A percentile compares a stretch with the other conserved stretches of the same genome.
Conservation (phyloP, 2,113 vertebrate genomes). For the Anarhynchus alexandrinus region DNA sequence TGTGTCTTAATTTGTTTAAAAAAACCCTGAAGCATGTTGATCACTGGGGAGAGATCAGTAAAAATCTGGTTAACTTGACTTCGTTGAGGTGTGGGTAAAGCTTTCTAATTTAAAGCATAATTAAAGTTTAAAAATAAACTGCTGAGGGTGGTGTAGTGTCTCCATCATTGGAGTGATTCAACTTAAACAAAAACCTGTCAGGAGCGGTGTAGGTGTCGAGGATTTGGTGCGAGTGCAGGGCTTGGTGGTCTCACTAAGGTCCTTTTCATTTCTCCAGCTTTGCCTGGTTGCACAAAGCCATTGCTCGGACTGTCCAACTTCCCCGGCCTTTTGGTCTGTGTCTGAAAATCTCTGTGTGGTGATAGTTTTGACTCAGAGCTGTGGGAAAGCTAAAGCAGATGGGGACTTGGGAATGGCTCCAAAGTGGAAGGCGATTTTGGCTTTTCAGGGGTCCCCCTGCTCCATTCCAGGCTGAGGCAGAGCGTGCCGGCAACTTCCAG, state of each 20-base stretch:
- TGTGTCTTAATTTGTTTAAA: neutral
- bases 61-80: neutral
- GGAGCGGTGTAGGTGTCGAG: neutral
- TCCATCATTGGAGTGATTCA: rapidly evolving
- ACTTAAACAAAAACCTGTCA: rapidly evolving
- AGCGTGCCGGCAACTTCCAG: no score
- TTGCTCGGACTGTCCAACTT: rapidly evolving
- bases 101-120: neutral
- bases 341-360: neutral
- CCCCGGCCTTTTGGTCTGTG: neutral
- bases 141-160: neutral
- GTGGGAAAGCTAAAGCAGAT: no score
- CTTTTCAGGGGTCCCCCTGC: no score
- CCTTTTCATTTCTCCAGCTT: rapidly evolving
- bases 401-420: no score
- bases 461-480: no score
- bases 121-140: neutral
- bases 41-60: no score
- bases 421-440: no score
- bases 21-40: rapidly evolving
- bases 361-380: no score
- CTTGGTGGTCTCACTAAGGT: rapidly evolving
- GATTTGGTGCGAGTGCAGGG: rapidly evolving
- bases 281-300: neutral
- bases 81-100: neutral